These are phyloP conservation scores for Periparus ater DNA, from an alignment of 2,797 vertebrate species.

Conservation along the genomic window DNA sequence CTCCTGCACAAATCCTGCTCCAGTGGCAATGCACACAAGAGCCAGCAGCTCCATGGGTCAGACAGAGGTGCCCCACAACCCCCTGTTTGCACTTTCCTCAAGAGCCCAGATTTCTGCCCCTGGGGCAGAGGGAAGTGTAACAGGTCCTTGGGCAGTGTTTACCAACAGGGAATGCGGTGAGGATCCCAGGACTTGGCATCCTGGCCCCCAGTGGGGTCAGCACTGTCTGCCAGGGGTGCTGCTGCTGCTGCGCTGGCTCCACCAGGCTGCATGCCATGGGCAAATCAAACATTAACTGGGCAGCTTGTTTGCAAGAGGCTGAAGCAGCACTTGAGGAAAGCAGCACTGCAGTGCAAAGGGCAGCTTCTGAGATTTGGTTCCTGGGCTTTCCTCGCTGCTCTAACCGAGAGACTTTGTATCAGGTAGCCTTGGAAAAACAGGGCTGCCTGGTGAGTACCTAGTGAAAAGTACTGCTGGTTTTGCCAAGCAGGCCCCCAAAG, in stretches of 20 bases:
- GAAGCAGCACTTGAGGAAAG: slow-evolving; percentile 25
- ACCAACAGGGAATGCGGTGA: fast-evolving
- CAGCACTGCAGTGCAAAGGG: background rate
- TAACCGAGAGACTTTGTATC: background rate
- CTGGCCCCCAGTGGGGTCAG: background rate
- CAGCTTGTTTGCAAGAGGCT: background rate
- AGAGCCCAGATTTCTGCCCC: background rate
- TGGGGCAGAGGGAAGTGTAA: fast-evolving
- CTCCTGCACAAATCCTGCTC: background rate
- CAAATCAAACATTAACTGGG: slow-evolving; percentile 65
- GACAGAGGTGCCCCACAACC: background rate
- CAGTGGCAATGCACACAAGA: background rate
- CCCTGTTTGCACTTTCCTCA: background rate
- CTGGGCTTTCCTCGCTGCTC: background rate
- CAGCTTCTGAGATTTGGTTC: background rate
- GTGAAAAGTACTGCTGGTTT: background rate
- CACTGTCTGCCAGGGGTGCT: background rate
- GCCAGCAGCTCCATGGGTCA: background rate
- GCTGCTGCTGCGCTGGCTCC: background rate
- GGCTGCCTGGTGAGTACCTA: fast-evolving
- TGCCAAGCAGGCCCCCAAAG: background rate
- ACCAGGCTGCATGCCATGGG: fast-evolving
- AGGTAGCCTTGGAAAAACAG: background rate
- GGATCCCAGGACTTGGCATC: background rate
- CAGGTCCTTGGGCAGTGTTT: background rate